Conservation (phyloP, 2,888 invertebrate species). For the Cataglyphis altisquamis region DNA sequence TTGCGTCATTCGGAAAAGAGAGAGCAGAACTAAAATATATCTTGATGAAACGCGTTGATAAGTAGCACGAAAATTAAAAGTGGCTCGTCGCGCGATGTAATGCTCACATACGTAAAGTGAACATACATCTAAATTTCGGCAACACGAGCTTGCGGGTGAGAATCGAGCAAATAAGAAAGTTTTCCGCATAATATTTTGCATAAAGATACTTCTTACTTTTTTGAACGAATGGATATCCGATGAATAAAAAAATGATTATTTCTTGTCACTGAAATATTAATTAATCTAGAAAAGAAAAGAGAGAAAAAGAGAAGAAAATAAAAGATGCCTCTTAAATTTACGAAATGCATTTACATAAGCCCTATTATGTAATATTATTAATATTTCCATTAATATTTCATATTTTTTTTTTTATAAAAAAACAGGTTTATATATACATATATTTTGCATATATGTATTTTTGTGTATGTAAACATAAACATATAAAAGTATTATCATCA, state of each 20-base stretch:
- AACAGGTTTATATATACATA: background rate
- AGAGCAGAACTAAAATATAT: conserved; percentile 10
- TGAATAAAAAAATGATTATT: conserved; percentile 14
- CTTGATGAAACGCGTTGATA: conserved; percentile 32
- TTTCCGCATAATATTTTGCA: conserved; percentile 2
- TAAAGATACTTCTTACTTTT: conserved; percentile 5
- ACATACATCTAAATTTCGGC: background rate
- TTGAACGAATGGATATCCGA: conserved; percentile 28
- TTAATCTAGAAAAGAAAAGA: background rate
- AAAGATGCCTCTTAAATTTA: conserved; percentile 4
- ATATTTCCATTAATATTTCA: background rate
- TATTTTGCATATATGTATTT: background rate
- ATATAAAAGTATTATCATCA: background rate
- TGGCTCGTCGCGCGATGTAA: background rate
- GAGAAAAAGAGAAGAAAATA: background rate
- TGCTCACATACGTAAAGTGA: background rate
- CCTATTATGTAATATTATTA: background rate
- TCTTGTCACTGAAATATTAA: conserved; percentile 33
- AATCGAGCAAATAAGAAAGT: conserved; percentile 25
- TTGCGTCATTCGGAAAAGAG: background rate
- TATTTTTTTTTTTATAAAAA: background rate
- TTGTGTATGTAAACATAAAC: background rate
- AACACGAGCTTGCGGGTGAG: background rate
- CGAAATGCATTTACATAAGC: background rate
- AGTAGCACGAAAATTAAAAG: conserved; percentile 23